These are phyloP conservation scores for Himalopsyche anomala DNA, from an alignment of 2,888 invertebrate species.

Conservation along the genomic window DNA sequence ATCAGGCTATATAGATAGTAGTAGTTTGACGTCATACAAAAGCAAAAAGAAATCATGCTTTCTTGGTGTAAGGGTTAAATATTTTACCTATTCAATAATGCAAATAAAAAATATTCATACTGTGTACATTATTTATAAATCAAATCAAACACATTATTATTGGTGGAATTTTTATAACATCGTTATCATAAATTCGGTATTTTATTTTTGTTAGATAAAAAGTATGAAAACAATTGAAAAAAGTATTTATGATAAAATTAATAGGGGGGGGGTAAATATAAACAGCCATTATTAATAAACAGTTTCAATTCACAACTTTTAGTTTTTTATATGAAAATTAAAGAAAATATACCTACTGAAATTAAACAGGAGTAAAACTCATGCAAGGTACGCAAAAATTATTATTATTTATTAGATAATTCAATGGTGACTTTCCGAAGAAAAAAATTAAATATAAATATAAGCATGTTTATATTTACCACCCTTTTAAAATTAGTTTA, in stretches of 20 bases:
- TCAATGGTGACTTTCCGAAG: too few species aligned
- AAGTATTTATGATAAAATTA: too few species aligned
- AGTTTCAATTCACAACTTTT: too few species aligned
- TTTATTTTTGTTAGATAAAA: not conserved
- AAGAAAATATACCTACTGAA: too few species aligned
- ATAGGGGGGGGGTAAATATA: too few species aligned
- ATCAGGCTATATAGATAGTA: not conserved
- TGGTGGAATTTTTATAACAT: constrained; percentile 38
- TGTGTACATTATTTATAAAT: constrained; percentile 1
- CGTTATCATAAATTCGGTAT: constrained; percentile 10
- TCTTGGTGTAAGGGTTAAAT: not conserved
- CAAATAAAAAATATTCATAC: constrained; percentile 6
- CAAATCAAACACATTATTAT: constrained; percentile 20
- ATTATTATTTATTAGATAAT: too few species aligned
- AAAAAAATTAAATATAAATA: too few species aligned
- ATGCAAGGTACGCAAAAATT: too few species aligned
- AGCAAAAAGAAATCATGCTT: not conserved
- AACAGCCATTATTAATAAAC: too few species aligned
- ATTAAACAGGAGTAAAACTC: too few species aligned
- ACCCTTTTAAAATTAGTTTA: not conserved
- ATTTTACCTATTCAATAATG: not conserved
- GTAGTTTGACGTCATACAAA: not conserved
- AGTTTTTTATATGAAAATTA: too few species aligned
- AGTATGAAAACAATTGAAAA: too few species aligned
- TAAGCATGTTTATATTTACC: not conserved